These are phyloP conservation scores for Apamea monoglypha DNA, from an alignment of 2,888 invertebrate genomes.

Conservation along the genomic window DNA sequence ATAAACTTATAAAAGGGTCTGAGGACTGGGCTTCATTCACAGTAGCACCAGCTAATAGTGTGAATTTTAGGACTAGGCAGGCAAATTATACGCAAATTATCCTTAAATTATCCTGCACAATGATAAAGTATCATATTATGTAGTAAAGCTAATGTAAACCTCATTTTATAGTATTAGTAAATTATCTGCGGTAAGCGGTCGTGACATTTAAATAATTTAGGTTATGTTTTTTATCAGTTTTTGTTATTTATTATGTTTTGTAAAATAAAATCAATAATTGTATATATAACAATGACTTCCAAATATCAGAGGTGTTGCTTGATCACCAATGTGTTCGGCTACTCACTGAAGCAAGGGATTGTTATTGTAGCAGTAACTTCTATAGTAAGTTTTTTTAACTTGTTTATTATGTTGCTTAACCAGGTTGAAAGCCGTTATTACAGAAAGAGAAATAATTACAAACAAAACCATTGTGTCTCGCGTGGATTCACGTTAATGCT, in stretches of 20 bases:
- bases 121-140: background rate
- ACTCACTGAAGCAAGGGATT: constrained; percentile 62
- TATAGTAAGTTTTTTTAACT: constrained; percentile 66
- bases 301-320: constrained; percentile 27
- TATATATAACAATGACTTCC: constrained; percentile 40
- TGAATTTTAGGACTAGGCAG: background rate
- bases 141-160: constrained; percentile 11
- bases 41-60: background rate
- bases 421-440: background rate
- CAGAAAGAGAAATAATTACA: background rate
- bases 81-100: background rate
- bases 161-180: constrained; percentile 8
- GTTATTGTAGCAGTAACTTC: constrained; percentile 66
- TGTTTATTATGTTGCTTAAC: background rate
- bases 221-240: constrained; percentile 17
- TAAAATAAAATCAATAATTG: constrained; percentile 24
- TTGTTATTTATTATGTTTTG: constrained; percentile 12
- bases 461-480: background rate
- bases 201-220: constrained; percentile 23
- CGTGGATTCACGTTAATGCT: background rate
- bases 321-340: constrained; percentile 55
- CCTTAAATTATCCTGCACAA: background rate
- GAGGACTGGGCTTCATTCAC: background rate
- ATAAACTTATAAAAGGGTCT: background rate
- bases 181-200: constrained; percentile 5